phyloP scores from a whole-genome alignment of 2,113 vertebrate species.

The Otus sunia region DNA sequence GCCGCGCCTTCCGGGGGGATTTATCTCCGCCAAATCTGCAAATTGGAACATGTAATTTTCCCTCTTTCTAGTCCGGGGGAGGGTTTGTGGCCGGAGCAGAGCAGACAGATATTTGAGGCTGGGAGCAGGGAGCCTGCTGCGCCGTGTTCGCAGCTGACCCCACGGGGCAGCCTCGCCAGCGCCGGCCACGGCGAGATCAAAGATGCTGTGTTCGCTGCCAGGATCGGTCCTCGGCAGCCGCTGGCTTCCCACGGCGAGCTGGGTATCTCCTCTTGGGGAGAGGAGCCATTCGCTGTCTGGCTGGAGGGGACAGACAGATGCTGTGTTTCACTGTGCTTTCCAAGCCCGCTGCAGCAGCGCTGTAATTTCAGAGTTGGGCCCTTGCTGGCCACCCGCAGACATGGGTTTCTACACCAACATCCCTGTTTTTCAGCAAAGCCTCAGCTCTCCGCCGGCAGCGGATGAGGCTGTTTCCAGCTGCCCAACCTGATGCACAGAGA shows the following conservation, averaged over 20 bases:
- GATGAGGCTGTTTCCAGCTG: not conserved
- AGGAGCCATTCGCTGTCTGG: not conserved
- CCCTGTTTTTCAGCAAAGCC: not conserved
- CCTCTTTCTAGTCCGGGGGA: slow-evolving; percentile 2
- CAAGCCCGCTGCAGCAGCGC: not conserved
- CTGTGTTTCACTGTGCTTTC: not conserved
- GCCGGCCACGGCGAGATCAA: not conserved
- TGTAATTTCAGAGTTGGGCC: fast-evolving
- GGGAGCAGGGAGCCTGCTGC: not conserved
- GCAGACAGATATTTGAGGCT: slow-evolving; percentile 50
- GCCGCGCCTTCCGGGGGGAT: not conserved
- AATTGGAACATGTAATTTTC: slow-evolving; percentile 27
- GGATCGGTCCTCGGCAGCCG: not conserved
- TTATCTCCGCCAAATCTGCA: slow-evolving; percentile 23
- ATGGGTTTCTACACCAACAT: not conserved
- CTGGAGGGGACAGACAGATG: not conserved
- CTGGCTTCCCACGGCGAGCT: not conserved
- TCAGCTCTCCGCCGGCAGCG: not conserved
- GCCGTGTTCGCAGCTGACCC: not conserved
- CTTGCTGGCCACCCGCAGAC: not conserved
- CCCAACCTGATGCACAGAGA: not conserved
- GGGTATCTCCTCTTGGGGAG: not conserved
- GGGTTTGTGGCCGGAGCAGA: not conserved
- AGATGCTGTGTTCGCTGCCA: not conserved
- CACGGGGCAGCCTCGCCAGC: not conserved